phyloP scores from a whole-genome alignment of 2,797 vertebrate genomes.

The Enteromius paludinosus region DNA sequence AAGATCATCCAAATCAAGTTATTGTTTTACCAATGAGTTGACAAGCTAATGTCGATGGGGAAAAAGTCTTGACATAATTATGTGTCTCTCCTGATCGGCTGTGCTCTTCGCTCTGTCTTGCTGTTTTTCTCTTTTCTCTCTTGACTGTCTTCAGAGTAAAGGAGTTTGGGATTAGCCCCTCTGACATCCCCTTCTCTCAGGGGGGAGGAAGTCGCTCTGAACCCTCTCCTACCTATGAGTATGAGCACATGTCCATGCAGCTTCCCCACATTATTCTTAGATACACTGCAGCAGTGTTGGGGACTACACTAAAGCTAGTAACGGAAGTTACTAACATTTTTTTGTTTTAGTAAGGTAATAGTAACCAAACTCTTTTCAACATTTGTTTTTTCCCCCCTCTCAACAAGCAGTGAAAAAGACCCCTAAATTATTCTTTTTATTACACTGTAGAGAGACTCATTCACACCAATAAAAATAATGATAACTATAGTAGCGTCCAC shows the following conservation, averaged over 20 bases:
- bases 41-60: conserved; percentile 1
- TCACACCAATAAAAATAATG: background rate
- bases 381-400: background rate
- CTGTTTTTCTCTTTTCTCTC: conserved; percentile 48
- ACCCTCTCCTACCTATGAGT: conserved; percentile 97
- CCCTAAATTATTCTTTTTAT: background rate
- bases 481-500: background rate
- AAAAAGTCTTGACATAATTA: background rate
- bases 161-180: conserved; percentile 98
- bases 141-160: conserved; percentile 86
- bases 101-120: conserved; percentile 62
- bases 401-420: background rate
- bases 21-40: background rate
- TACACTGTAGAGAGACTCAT: background rate
- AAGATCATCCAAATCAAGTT: background rate
- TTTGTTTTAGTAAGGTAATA: no score
- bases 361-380: background rate
- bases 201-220: conserved; percentile 92
- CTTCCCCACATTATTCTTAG: conserved; percentile 85
- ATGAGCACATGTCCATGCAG: conserved; percentile 89
- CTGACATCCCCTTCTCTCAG: conserved; percentile 97
- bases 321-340: background rate
- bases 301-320: conserved; percentile 1
- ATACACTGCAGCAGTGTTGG: conserved; percentile 58
- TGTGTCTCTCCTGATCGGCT: conserved; percentile 55